Evolutionary conservation across 2,113 vertebrate genomes (phyloP).

Genomic region (Daubentonia madagascariensis): DNA sequence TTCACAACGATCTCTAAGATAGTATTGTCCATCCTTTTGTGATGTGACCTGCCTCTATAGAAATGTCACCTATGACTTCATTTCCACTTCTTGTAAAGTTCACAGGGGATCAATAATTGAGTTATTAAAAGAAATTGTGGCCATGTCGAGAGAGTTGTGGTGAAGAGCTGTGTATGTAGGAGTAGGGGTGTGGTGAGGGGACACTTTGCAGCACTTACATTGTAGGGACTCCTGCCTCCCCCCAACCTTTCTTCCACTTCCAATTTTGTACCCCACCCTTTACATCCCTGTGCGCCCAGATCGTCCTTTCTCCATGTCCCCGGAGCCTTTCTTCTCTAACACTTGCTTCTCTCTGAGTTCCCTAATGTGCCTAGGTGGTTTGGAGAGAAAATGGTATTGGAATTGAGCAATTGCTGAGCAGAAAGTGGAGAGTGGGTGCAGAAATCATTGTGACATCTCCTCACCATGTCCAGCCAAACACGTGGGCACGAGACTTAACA

Average conservation of each 20-base stretch:
- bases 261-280: not conserved
- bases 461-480: accelerated
- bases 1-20: not conserved
- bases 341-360: not conserved
- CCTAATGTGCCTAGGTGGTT: not conserved
- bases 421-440: not conserved
- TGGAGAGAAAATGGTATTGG: not conserved
- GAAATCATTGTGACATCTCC: not conserved
- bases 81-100: not conserved
- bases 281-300: not conserved
- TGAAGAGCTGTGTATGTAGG: not conserved
- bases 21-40: not conserved
- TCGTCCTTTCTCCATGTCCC: not conserved
- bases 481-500: not conserved
- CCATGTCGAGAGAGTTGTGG: not conserved
- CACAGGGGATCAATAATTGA: not conserved
- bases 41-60: not conserved
- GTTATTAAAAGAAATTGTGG: not conserved
- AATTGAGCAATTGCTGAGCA: not conserved
- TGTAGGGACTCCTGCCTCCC: not conserved
- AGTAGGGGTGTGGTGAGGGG: not conserved
- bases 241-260: not conserved
- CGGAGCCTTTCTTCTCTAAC: not conserved
- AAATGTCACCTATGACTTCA: not conserved
- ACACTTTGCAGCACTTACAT: not conserved